Percentiles rank a stretch among this genome's conserved stretches.
Evolutionary conservation across 2,113 vertebrate species (phyloP).

Genomic region (Anas platyrhynchos): DNA sequence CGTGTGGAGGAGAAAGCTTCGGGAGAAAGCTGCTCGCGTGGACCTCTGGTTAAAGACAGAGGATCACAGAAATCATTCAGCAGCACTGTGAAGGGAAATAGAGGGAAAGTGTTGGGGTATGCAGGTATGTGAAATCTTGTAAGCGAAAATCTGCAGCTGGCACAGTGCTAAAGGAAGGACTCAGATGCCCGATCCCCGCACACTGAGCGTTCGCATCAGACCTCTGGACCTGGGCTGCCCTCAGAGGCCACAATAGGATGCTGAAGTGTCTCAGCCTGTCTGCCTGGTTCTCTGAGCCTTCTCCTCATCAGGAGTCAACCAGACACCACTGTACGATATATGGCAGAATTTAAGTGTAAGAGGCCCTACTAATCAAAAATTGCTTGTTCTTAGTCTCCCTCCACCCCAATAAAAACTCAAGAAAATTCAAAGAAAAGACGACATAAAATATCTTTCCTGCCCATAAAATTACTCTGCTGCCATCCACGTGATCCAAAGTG

Average conservation of each 20-base stretch:
- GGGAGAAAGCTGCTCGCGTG: background rate
- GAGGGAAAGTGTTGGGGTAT: background rate
- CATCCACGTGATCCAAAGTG: fast-evolving
- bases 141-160: background rate
- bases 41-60: background rate
- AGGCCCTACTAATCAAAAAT: background rate
- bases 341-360: background rate
- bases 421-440: background rate
- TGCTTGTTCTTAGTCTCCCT: fast-evolving
- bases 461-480: background rate
- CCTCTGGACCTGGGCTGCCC: background rate
- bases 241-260: background rate
- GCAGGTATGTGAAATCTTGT: background rate
- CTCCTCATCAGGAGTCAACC: background rate
- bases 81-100: background rate
- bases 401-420: background rate
- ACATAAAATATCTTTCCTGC: background rate
- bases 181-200: background rate
- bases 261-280: background rate
- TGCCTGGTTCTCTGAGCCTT: background rate
- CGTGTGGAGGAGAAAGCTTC: background rate
- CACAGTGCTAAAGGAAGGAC: background rate
- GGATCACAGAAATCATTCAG: background rate
- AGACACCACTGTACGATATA: fast-evolving
- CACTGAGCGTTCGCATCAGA: background rate